Conservation (phyloP, 2,888 invertebrate species). For the Caenorhabditis sulstoni region DNA sequence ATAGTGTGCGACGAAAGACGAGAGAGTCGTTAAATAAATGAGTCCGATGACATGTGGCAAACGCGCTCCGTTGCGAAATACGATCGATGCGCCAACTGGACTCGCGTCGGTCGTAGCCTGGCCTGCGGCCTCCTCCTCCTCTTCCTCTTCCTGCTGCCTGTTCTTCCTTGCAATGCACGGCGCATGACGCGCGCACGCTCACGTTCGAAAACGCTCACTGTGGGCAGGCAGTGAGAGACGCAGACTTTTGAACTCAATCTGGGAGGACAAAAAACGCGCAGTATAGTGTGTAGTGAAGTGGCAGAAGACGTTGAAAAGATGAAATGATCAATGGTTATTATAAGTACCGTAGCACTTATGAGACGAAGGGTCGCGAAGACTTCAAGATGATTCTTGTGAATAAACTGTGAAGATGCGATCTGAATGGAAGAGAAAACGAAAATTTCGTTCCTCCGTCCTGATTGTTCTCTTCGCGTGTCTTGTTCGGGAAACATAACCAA, state of each 20-base stretch:
- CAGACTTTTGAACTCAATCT: conserved; percentile 6
- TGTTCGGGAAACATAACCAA: neutral
- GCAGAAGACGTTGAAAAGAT: too few relatives aligned
- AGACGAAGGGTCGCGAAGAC: too few relatives aligned
- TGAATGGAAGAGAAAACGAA: too few relatives aligned
- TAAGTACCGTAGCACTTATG: too few relatives aligned
- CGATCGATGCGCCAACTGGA: conserved; percentile 57
- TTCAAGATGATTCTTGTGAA: too few relatives aligned
- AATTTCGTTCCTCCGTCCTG: too few relatives aligned
- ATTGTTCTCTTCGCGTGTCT: neutral
- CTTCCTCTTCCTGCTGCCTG: neutral
- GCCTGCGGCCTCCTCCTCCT: neutral
- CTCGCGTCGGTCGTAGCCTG: conserved; percentile 17
- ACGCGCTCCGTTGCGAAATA: conserved; percentile 33
- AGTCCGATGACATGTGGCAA: conserved; percentile 15
- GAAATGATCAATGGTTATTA: too few relatives aligned
- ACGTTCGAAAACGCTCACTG: conserved; percentile 7
- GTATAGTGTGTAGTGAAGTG: too few relatives aligned
- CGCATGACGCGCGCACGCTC: conserved; percentile 22
- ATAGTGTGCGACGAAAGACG: neutral
- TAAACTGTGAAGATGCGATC: too few relatives aligned
- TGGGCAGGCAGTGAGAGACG: conserved; percentile 28
- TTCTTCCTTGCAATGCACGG: conserved; percentile 12
- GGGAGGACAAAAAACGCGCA: too few relatives aligned
- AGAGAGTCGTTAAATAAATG: conserved; percentile 8